phyloP scores from a whole-genome alignment of 2,113 vertebrate species.

The Laticauda colubrina region DNA sequence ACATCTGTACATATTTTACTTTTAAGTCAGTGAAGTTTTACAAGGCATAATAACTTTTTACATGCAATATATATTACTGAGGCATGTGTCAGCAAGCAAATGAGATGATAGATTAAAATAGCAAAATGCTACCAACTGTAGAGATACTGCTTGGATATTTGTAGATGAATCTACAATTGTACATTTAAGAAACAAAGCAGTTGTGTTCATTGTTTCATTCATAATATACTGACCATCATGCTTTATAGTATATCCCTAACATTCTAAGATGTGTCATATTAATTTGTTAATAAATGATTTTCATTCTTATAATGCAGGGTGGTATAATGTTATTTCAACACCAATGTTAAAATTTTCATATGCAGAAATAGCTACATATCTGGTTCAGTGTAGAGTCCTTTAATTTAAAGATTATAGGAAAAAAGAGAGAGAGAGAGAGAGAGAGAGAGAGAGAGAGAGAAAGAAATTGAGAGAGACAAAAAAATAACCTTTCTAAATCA shows the following conservation, averaged over 20 bases:
- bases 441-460: too few relatives aligned
- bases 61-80: slow-evolving; percentile 35
- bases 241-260: not conserved
- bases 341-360: not conserved
- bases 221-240: not conserved
- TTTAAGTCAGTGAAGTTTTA: slow-evolving; percentile 48
- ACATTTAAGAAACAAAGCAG: slow-evolving; percentile 14
- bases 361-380: not conserved
- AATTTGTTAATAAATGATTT: not conserved
- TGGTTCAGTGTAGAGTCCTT: not conserved
- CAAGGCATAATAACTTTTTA: slow-evolving; percentile 46
- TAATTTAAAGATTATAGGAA: not conserved
- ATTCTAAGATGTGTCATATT: not conserved
- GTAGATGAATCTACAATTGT: slow-evolving; percentile 15
- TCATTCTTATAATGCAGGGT: not conserved
- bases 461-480: not conserved
- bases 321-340: not conserved
- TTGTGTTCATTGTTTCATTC: slow-evolving; percentile 13
- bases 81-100: slow-evolving; percentile 16
- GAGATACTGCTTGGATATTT: slow-evolving; percentile 23
- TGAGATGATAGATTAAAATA: slow-evolving; percentile 37
- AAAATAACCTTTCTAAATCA: not conserved
- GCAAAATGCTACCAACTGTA: not conserved
- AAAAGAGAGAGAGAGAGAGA: not conserved
- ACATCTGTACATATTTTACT: slow-evolving; percentile 43